Conservation (phyloP, 1,140 invertebrate genomes). For the Subanguina moxae region DNA sequence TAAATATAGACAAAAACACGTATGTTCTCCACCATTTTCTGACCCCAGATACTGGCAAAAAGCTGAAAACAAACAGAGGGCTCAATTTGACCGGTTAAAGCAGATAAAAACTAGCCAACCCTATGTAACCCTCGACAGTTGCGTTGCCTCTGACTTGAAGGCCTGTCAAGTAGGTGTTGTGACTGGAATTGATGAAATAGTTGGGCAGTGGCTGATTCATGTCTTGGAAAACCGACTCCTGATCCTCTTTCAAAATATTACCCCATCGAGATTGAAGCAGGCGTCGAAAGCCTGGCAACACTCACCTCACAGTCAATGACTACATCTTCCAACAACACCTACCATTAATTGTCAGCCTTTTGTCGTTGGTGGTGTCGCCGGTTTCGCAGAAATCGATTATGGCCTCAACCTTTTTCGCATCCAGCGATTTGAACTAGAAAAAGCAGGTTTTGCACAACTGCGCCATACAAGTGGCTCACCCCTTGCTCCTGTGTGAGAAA, state of each 20-base stretch:
- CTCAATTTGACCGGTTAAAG: too few relatives aligned
- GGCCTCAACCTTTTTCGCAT: constrained; percentile 49
- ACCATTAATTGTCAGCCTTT: constrained; percentile 39
- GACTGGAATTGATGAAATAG: constrained; percentile 81
- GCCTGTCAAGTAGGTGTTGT: constrained; percentile 95
- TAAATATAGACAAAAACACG: too few relatives aligned
- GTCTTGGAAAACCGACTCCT: constrained; percentile 55
- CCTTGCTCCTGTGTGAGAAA: constrained; percentile 54
- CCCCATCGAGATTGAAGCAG: constrained; percentile 57
- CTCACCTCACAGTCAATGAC: too few relatives aligned
- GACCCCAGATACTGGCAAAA: too few relatives aligned
- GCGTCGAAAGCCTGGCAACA: constrained; percentile 49
- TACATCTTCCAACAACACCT: too few relatives aligned
- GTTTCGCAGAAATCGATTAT: constrained; percentile 53
- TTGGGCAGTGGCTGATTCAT: constrained; percentile 41
- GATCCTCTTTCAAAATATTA: constrained; percentile 52
- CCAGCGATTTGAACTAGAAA: constrained; percentile 51
- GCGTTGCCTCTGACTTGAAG: constrained; percentile 94
- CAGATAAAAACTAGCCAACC: too few relatives aligned
- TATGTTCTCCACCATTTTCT: too few relatives aligned
- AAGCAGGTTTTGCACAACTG: not conserved
- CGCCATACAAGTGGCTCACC: constrained; percentile 20
- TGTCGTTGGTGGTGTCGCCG: constrained; percentile 32
- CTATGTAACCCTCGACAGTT: constrained; percentile 85
- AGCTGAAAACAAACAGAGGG: too few relatives aligned